Base-by-base conservation (phyloP, 2,888 invertebrate genomes). In the Nomada ferruginata region DNA sequence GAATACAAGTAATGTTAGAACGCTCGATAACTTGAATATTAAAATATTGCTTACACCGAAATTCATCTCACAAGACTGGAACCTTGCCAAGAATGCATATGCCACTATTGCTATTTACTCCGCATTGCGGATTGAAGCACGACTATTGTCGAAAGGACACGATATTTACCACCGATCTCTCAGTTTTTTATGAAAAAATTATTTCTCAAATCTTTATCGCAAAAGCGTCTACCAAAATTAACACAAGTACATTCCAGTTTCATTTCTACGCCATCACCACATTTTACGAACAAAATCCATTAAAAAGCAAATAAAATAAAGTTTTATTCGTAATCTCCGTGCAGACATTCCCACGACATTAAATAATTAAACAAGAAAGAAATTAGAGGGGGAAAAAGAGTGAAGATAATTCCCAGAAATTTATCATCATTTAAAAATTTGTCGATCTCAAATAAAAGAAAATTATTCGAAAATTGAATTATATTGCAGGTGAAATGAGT, bases 401-500 rank as follows among this genome's bases (percentile, higher is more conserved):
- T n/a, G 47, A 36, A 55, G 26, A 23, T 23, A 57, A 57, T 23
- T 13, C 4, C 23, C 10, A 63, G n/a, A 29, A 66, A 36, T 36
- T 36, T 5, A 36, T 36, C 7, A 61, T 36, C n/a, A 60, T 60
- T 2, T 18, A 36, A 59, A 36, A 5, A 36, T n/a, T 60, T 10
- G 18, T 53, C 53, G 53, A 52, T 52, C 0, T 52, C n/a, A 52
- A 47, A 47, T 26, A 11, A 13, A 26, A 11, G 57, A 57, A 11
- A 57, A 26, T 26, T 57, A 20, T 57, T 53, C 36, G 36, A 61
- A 1, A 20, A 50, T 29, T 18, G 0, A 64, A 55, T 50, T 20
- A 77, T 47, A 20, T 78, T 52, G 10, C 52, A 87, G 87, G 85
- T 55, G 87, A 87, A 69, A 87, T 87, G 87, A 87, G 87, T 61